Percentiles rank a stretch among this genome's conserved stretches.
Conservation (phyloP, 2,888 invertebrate species). For the Microctonus brassicae region DNA sequence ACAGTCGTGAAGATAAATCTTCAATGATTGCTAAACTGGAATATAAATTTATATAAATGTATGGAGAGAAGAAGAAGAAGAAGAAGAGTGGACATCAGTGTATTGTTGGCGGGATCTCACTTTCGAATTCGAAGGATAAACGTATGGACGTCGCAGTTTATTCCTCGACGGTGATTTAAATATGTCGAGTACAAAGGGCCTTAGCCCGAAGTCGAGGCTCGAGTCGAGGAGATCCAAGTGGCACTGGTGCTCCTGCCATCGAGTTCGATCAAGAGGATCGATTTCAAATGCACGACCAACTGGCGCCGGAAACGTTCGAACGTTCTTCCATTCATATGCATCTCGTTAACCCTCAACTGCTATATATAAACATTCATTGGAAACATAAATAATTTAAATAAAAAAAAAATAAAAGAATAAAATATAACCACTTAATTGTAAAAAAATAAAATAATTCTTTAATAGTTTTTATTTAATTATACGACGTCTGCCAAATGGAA, state of each 20-base stretch:
- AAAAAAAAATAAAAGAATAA: too few relatives aligned
- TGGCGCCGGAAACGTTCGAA: constrained; percentile 35
- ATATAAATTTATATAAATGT: not conserved
- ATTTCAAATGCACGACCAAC: constrained; percentile 38
- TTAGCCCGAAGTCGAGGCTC: constrained; percentile 34
- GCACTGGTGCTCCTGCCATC: constrained; percentile 40
- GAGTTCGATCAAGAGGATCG: constrained; percentile 38
- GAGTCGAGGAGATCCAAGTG: constrained; percentile 39
- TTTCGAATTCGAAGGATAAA: constrained; percentile 28
- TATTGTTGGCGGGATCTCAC: constrained; percentile 25
- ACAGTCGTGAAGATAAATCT: not conserved
- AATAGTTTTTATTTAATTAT: too few relatives aligned
- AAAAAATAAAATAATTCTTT: too few relatives aligned
- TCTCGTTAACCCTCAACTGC: constrained; percentile 28
- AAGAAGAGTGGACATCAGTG: constrained; percentile 7
- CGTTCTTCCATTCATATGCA: constrained; percentile 35
- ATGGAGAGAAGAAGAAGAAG: constrained; percentile 19
- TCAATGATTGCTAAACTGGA: not conserved
- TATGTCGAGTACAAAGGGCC: constrained; percentile 39
- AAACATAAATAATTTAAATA: not conserved
- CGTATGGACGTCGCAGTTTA: constrained; percentile 24
- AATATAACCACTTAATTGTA: too few relatives aligned
- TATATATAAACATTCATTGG: constrained; percentile 16
- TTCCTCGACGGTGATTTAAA: constrained; percentile 38
- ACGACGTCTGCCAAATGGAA: not conserved